Conservation (phyloP, 2,797 vertebrate genomes). For the Lithobates sylvaticus region DNA sequence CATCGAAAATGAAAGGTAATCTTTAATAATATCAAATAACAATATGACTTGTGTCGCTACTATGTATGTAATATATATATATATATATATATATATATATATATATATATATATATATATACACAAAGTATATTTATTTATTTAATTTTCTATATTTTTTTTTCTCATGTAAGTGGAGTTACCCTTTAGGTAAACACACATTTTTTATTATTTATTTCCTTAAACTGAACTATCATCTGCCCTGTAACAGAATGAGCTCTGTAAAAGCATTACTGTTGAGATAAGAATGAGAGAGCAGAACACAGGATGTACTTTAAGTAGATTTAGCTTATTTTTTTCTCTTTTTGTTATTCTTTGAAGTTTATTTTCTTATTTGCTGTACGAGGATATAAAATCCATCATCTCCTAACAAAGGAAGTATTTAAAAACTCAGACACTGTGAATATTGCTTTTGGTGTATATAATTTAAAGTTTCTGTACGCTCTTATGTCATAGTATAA, state of each 20-base stretch:
- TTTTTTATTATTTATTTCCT: neutral
- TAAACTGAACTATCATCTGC: conserved; percentile 13
- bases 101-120: too few species aligned
- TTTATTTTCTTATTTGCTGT: conserved; percentile 62
- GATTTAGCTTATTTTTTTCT: conserved; percentile 47
- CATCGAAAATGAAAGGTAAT: too few species aligned
- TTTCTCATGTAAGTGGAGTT: too few species aligned
- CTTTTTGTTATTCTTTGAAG: conserved; percentile 59
- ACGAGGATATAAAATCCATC: conserved; percentile 54
- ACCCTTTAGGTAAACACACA: conserved; percentile 4
- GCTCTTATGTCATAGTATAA: conserved; percentile 56
- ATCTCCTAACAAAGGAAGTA: conserved; percentile 58
- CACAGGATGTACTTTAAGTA: conserved; percentile 51
- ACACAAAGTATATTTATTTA: too few species aligned
- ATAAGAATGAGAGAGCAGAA: conserved; percentile 41
- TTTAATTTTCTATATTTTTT: too few species aligned
- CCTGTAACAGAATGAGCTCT: conserved; percentile 25
- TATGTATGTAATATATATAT: too few species aligned
- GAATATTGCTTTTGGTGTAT: conserved; percentile 57
- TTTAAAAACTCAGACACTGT: conserved; percentile 51
- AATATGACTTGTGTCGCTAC: too few species aligned
- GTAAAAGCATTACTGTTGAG: conserved; percentile 37
- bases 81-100: too few species aligned
- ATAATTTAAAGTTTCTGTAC: conserved; percentile 58
- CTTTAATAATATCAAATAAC: too few species aligned